Percentiles rank a stretch among this genome's conserved stretches.
Evolutionary conservation across 2,797 vertebrate species (phyloP).

Genomic region (Percopsis omiscomaycus): DNA sequence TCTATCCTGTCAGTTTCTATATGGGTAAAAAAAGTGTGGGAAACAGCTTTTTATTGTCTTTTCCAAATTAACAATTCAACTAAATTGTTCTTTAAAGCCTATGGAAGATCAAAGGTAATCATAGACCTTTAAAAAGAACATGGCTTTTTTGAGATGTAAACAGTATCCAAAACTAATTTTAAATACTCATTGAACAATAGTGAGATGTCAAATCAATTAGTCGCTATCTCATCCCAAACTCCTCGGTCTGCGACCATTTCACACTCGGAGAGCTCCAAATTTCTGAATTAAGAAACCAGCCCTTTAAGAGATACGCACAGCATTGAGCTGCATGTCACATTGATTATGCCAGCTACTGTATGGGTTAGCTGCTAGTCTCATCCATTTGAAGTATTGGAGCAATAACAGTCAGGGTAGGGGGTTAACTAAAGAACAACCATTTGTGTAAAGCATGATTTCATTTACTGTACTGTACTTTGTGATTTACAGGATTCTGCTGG

Average conservation of each 20-base stretch:
- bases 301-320: constrained; percentile 54
- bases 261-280: constrained; percentile 45
- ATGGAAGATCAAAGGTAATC: constrained; percentile 60
- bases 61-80: constrained; percentile 44
- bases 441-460: constrained; percentile 59
- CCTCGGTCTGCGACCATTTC: constrained; percentile 26
- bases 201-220: constrained; percentile 8
- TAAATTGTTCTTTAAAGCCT: constrained; percentile 32
- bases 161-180: constrained; percentile 44
- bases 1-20: not conserved
- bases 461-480: constrained; percentile 53
- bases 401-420: constrained; percentile 54
- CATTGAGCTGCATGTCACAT: constrained; percentile 68
- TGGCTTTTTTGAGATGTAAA: constrained; percentile 40
- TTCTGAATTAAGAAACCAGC: constrained; percentile 59
- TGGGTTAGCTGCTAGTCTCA: constrained; percentile 58
- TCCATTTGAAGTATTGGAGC: constrained; percentile 73
- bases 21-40: constrained; percentile 12
- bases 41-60: constrained; percentile 42
- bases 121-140: constrained; percentile 11
- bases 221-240: constrained; percentile 1
- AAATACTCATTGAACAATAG: constrained; percentile 4
- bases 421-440: constrained; percentile 61
- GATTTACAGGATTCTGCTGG: constrained; percentile 61
- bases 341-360: constrained; percentile 66